These are phyloP conservation scores for Harmothoe impar DNA, from an alignment of 2,888 invertebrate species.

Conservation along the genomic window DNA sequence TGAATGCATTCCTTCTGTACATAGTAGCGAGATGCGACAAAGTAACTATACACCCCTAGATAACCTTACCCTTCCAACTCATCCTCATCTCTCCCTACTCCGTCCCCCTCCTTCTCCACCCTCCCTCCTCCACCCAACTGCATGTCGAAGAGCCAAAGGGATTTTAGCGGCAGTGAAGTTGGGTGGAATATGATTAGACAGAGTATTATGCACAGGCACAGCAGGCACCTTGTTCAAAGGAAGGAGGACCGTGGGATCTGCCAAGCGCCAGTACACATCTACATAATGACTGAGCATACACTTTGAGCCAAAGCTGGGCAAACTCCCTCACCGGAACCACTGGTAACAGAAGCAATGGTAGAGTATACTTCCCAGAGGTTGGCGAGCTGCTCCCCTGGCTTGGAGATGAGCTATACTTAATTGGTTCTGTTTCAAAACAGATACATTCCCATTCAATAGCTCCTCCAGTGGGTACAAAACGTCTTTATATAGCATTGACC, in stretches of 20 bases:
- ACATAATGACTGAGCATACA: slow-evolving; percentile 47
- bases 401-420: too few relatives aligned
- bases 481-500: too few relatives aligned
- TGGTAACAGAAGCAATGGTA: too few relatives aligned
- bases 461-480: too few relatives aligned
- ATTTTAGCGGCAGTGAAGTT: slow-evolving; percentile 31
- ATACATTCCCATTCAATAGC: too few relatives aligned
- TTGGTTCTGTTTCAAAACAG: too few relatives aligned
- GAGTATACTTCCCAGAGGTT: too few relatives aligned
- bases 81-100: neutral
- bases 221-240: slow-evolving; percentile 15
- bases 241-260: slow-evolving; percentile 16
- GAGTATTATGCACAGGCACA: slow-evolving; percentile 7
- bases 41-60: slow-evolving; percentile 30
- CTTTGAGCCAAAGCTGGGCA: slow-evolving; percentile 3
- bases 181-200: slow-evolving; percentile 21
- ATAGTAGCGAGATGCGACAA: neutral
- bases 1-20: slow-evolving; percentile 42
- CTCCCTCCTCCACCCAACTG: neutral
- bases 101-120: neutral
- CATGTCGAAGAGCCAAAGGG: slow-evolving; percentile 15
- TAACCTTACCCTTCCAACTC: neutral
- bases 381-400: too few relatives aligned
- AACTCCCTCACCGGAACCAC: neutral
- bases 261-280: slow-evolving; percentile 51